Conservation (phyloP, 2,888 invertebrate species). For the Nycteola revayana region DNA sequence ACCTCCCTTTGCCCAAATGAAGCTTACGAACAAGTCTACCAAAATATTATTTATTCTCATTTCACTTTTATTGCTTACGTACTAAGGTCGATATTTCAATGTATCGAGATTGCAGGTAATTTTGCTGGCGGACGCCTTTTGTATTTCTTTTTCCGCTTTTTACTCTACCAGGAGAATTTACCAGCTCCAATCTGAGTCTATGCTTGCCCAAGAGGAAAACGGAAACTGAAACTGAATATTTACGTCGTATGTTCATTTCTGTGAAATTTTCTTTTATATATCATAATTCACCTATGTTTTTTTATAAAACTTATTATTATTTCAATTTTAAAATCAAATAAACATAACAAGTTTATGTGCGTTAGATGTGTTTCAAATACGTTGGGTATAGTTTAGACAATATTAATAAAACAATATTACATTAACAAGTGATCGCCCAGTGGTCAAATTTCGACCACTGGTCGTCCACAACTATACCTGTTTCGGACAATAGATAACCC, state of each 20-base stretch:
- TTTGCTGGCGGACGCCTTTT: constrained; percentile 59
- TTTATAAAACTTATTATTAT: no score
- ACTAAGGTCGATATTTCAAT: constrained; percentile 44
- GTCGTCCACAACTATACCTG: no score
- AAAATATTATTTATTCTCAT: constrained; percentile 41
- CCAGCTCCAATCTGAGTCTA: constrained; percentile 65
- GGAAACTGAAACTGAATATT: constrained; percentile 39
- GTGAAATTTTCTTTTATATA: constrained; percentile 21
- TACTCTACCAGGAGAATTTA: constrained; percentile 62
- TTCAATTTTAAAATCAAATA: no score
- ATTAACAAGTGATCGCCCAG: no score
- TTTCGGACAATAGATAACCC: no score
- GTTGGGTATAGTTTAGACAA: no score
- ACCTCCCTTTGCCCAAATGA: constrained; percentile 75
- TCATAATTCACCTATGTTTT: no score
- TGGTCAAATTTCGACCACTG: no score
- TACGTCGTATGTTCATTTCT: constrained; percentile 39
- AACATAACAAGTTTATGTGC: no score
- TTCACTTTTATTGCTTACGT: constrained; percentile 39
- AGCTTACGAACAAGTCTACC: constrained; percentile 63
- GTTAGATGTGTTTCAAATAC: no score
- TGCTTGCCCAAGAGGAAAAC: constrained; percentile 52
- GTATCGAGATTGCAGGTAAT: constrained; percentile 33
- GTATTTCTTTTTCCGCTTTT: constrained; percentile 71
- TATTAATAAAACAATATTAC: no score